A percentile compares a stretch with the other conserved stretches of the same genome.
These are phyloP conservation scores for Actinemys pallida DNA, from an alignment of 2,113 vertebrate species.

Conservation along the genomic window DNA sequence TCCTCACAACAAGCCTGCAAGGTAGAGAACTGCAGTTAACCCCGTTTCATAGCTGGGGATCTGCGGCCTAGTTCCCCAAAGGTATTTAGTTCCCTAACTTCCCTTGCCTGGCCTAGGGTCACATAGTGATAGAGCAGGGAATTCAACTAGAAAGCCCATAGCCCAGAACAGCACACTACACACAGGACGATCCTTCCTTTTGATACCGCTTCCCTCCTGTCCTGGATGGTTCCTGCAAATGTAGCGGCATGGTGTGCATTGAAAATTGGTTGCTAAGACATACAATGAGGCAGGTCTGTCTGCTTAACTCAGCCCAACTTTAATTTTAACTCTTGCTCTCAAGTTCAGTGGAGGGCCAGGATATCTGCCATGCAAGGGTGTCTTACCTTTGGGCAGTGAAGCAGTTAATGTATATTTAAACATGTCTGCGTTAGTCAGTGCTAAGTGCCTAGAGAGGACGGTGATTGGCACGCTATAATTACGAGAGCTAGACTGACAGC, in stretches of 20 bases:
- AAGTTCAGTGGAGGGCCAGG: slow-evolving; percentile 61
- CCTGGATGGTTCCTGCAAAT: neutral
- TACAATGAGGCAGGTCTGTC: neutral
- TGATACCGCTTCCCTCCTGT: neutral
- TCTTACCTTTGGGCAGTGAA: neutral
- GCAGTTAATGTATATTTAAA: neutral
- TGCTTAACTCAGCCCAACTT: neutral
- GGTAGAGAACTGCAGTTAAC: neutral
- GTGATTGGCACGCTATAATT: neutral
- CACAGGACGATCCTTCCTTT: neutral
- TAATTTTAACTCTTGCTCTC: slow-evolving; percentile 28
- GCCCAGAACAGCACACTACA: neutral
- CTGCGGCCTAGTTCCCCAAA: neutral
- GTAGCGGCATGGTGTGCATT: neutral
- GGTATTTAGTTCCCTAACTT: neutral
- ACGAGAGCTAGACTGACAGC: neutral
- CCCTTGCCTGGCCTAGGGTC: neutral
- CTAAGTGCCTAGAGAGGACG: neutral
- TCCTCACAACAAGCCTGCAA: slow-evolving; percentile 35
- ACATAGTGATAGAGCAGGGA: neutral
- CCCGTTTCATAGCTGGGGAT: neutral
- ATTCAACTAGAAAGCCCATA: neutral
- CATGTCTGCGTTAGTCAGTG: neutral
- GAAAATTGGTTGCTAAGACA: neutral
- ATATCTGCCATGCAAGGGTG: neutral